These are phyloP conservation scores for Cephalopachus bancanus DNA, from an alignment of 2,797 vertebrate species.

Conservation along the genomic window DNA sequence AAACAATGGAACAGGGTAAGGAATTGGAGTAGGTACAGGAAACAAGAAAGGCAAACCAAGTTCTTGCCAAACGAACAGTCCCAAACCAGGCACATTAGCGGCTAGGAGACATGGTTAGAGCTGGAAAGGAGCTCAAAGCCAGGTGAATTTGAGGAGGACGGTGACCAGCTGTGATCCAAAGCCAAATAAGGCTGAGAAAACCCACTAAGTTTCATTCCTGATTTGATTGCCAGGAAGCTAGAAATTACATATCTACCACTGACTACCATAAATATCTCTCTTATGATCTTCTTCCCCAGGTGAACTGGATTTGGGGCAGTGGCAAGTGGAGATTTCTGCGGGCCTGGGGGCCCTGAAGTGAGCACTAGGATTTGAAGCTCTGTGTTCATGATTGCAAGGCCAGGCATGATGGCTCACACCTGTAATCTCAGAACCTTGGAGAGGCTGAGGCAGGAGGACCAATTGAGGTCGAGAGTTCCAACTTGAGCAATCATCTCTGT, in stretches of 20 bases:
- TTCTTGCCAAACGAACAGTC: neutral
- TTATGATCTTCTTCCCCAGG: neutral
- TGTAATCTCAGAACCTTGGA: too few relatives aligned
- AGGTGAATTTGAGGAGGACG: neutral
- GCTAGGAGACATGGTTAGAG: neutral
- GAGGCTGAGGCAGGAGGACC: too few relatives aligned
- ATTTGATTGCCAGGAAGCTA: neutral
- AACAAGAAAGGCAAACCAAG: conserved; percentile 12
- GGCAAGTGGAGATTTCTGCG: neutral
- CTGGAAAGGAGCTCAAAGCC: neutral
- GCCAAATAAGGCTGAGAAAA: neutral
- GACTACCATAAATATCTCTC: neutral
- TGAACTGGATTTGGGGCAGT: neutral
- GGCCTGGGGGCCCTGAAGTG: neutral
- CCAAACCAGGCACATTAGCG: neutral
- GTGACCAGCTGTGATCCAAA: neutral
- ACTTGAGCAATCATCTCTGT: too few relatives aligned
- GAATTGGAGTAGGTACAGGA: neutral
- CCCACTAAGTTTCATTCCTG: neutral
- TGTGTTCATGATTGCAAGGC: neutral
- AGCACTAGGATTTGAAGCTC: neutral
- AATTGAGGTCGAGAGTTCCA: too few relatives aligned
- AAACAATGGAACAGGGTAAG: neutral
- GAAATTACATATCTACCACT: neutral
- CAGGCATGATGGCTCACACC: too few relatives aligned